Conservation (phyloP, 1,140 invertebrate species). For the Gonioctena quinquepunctata region DNA sequence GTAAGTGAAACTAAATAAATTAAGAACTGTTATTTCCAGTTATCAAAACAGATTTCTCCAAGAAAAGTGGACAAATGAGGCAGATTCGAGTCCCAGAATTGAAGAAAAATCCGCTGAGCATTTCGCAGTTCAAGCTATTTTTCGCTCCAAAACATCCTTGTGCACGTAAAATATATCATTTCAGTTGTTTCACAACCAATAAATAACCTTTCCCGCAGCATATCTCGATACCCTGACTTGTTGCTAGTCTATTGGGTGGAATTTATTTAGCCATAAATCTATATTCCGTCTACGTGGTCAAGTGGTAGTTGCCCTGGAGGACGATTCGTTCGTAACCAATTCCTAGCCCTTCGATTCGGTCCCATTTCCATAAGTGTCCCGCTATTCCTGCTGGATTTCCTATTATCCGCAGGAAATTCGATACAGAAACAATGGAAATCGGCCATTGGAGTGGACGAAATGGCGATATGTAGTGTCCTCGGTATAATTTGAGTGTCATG, state of each 20-base stretch:
- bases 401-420: slow-evolving; percentile 7
- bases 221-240: slow-evolving; percentile 6
- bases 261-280: slow-evolving; percentile 20
- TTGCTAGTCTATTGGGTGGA: slow-evolving; percentile 5
- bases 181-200: not conserved
- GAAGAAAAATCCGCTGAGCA: no score
- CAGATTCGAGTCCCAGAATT: no score
- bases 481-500: not conserved
- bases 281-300: slow-evolving; percentile 19
- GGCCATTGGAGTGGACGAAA: not conserved
- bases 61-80: no score
- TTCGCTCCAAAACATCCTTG: not conserved
- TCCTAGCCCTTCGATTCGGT: not conserved
- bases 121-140: no score
- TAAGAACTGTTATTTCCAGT: no score
- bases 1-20: no score
- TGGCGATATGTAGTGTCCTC: not conserved
- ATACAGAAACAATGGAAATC: not conserved
- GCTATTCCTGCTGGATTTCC: slow-evolving; percentile 6
- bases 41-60: no score
- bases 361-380: slow-evolving; percentile 5
- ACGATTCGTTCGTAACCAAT: slow-evolving; percentile 11
- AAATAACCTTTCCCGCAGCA: not conserved
- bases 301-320: slow-evolving; percentile 2
- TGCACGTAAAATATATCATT: not conserved